A percentile compares a stretch with the other conserved stretches of the same genome.
Conservation (phyloP, 2,888 invertebrate genomes). For the Ophion ventricosus region DNA sequence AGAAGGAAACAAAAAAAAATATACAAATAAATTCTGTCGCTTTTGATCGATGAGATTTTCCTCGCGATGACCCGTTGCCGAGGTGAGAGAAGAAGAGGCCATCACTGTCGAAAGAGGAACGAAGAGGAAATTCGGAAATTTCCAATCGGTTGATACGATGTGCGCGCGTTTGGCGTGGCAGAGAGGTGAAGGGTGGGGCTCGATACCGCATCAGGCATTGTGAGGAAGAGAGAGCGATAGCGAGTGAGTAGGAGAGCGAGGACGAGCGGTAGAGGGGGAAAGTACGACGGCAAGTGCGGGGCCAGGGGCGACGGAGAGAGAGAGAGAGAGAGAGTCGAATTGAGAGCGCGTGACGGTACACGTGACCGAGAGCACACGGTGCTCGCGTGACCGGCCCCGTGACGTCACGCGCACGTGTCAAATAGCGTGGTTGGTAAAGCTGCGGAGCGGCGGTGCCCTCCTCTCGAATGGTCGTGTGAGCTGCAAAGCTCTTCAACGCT, state of each 20-base stretch:
- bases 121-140: conserved; percentile 32
- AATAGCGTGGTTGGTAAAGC: conserved; percentile 78
- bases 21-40: no score
- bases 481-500: conserved; percentile 66
- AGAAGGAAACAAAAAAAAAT: no score
- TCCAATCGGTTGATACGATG: conserved; percentile 19
- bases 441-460: conserved; percentile 53
- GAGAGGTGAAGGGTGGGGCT: conserved; percentile 12
- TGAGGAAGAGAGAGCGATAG: not conserved
- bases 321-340: conserved; percentile 54
- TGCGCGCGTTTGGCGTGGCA: not conserved
- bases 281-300: not conserved
- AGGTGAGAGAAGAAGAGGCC: not conserved
- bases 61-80: not conserved
- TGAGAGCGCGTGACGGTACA: conserved; percentile 82
- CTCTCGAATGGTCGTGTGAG: conserved; percentile 51
- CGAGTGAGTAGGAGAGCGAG: not conserved
- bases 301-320: no score
- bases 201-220: not conserved
- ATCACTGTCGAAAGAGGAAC: not conserved
- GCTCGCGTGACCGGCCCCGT: conserved; percentile 82
- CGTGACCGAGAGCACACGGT: conserved; percentile 82
- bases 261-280: not conserved
- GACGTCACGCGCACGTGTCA: conserved; percentile 83
- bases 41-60: no score